Base-by-base conservation (phyloP, 2,113 vertebrate genomes). In the Benthochromis sp. region DNA sequence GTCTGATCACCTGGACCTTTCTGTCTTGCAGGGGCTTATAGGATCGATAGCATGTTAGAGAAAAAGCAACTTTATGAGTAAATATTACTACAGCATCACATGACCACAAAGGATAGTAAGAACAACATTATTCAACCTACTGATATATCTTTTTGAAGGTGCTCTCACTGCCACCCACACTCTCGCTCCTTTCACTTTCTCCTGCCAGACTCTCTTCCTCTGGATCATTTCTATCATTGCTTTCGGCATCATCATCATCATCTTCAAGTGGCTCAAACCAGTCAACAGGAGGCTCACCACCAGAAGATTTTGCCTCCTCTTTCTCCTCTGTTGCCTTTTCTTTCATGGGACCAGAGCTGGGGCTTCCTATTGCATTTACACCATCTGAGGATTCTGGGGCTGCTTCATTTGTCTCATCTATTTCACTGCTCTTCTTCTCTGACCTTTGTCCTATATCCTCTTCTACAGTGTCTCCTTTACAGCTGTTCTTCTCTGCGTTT, bases 241-340 rank as follows among this genome's bases (percentile, higher is more conserved):
- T 91, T 12, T 91, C 80, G 6, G 57, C 92, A 10, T 96, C 93
- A 2, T 95, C 95, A 2, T 96, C 96, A 24, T 96, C 96, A 21
- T 96, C 96, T 38, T 97, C 96, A 3, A 97, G 95, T 1, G 96
- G 96, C 88, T 97, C 96, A 50, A 97, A 94, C 96, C 96, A 97
- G 89, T 97, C 96, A 38, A 91, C 83, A 2, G 94, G 90, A 85
- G 95, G 94, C 43, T 96, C 95, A 1, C 27, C 86, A 8, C 13
- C 34, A 7, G 34, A 3, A 16, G 34, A 71, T 4, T 90, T 89
- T 9, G 11, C 81, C n/a, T 87, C 91, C 11, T 85, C 86, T 38
- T 85, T 57, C 5, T 5, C 17, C 7, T 89, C 89, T 7, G 11
- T 43, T 13, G 6, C 13, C 4, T 21, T 45, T 53, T 45, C 66